Conservation (phyloP, 2,113 vertebrate genomes). For the Indicator maculatus region DNA sequence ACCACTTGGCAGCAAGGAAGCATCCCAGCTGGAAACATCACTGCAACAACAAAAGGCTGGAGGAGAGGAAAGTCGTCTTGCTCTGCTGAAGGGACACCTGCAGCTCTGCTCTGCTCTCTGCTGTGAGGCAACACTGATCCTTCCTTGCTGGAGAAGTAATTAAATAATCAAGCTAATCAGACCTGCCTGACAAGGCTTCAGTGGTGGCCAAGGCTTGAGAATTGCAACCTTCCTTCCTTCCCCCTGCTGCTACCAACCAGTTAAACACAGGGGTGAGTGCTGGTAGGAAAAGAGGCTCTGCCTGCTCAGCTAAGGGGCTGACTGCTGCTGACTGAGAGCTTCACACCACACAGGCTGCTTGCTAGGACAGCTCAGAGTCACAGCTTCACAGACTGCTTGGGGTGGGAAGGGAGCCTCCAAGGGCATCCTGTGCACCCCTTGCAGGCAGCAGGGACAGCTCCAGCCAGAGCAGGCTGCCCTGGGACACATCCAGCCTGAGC, state of each 20-base stretch:
- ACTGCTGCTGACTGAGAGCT: neutral
- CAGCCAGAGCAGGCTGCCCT: too few species aligned
- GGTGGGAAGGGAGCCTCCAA: too few species aligned
- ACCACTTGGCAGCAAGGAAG: slow-evolving; percentile 39
- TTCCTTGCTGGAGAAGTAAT: slow-evolving; percentile 39
- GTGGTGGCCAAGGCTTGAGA: slow-evolving; percentile 3
- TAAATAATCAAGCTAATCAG: slow-evolving; percentile 49
- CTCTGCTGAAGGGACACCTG: slow-evolving; percentile 6
- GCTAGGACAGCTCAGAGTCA: neutral
- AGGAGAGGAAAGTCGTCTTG: neutral
- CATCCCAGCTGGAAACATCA: slow-evolving; percentile 30
- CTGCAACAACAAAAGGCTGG: slow-evolving; percentile 5
- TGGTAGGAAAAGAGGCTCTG: neutral
- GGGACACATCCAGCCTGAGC: too few species aligned
- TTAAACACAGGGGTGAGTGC: neutral
- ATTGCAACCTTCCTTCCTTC: slow-evolving; percentile 3
- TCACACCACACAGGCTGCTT: neutral
- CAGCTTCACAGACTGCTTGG: too few species aligned
- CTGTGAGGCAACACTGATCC: neutral
- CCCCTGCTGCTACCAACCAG: neutral
- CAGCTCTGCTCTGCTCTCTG: neutral
- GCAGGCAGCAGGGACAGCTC: too few species aligned
- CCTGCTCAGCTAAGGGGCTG: neutral
- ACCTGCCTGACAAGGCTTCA: slow-evolving; percentile 1
- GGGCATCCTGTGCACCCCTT: too few species aligned